phyloP scores from a whole-genome alignment of 2,888 invertebrate species.

The Hirtodrosophila histrioides region DNA sequence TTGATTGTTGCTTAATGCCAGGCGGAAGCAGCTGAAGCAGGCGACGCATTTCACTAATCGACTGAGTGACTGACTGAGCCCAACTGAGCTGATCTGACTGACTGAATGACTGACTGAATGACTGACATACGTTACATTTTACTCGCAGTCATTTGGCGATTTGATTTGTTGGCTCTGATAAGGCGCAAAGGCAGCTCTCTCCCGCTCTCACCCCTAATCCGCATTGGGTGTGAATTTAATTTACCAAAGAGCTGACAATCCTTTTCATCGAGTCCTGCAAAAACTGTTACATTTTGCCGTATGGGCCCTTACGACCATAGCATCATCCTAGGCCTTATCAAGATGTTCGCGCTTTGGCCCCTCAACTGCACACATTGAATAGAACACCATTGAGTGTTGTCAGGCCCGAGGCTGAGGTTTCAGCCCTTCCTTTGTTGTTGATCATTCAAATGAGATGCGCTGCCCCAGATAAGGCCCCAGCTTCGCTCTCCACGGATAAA shows the following conservation, averaged over 20 bases:
- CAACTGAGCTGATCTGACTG: slow-evolving; percentile 13
- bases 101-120: slow-evolving; percentile 10
- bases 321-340: slow-evolving; percentile 57
- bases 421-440: slow-evolving; percentile 36
- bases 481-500: slow-evolving; percentile 10
- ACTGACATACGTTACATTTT: slow-evolving; percentile 51
- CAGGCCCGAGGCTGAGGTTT: slow-evolving; percentile 23
- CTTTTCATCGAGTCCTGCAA: slow-evolving; percentile 48
- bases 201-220: slow-evolving; percentile 63
- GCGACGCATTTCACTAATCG: slow-evolving; percentile 36
- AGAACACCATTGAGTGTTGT: slow-evolving; percentile 23
- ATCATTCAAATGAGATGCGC: slow-evolving; percentile 59
- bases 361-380: slow-evolving; percentile 35
- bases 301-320: slow-evolving; percentile 9
- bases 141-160: slow-evolving; percentile 66
- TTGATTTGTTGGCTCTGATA: slow-evolving; percentile 63
- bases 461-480: slow-evolving; percentile 35
- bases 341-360: slow-evolving; percentile 73
- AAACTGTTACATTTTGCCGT: slow-evolving; percentile 54
- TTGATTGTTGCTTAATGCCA: slow-evolving; percentile 74
- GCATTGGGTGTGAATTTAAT: slow-evolving; percentile 75
- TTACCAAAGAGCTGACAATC: slow-evolving; percentile 73
- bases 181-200: slow-evolving; percentile 8
- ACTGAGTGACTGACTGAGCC: slow-evolving; percentile 32
- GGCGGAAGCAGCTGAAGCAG: slow-evolving; percentile 75